Conservation (phyloP, 2,888 invertebrate species). For the Rhodophaea formosa region DNA sequence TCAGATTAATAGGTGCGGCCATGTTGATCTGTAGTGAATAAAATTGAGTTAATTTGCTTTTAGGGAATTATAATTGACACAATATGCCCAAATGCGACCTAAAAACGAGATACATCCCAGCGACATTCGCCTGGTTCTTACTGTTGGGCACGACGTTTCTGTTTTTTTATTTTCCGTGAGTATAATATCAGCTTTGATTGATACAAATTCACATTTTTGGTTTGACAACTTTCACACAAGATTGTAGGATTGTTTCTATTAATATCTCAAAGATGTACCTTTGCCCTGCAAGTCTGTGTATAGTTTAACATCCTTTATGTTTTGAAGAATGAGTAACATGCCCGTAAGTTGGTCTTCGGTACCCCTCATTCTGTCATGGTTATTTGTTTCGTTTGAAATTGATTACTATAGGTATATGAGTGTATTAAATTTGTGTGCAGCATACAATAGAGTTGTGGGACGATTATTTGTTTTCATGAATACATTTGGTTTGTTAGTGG, state of each 20-base stretch:
- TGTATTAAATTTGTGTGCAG: neutral
- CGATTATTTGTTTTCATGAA: neutral
- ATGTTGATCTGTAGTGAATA: constrained; percentile 82
- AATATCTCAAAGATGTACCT: constrained; percentile 58
- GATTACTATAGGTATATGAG: neutral
- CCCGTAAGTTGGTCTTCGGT: constrained; percentile 5
- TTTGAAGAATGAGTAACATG: constrained; percentile 4
- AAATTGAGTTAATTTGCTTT: constrained; percentile 72
- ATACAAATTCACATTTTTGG: constrained; percentile 63
- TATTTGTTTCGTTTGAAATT: neutral
- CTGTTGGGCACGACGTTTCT: constrained; percentile 95
- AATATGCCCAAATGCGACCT: constrained; percentile 98
- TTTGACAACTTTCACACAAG: constrained; percentile 77
- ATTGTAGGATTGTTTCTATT: constrained; percentile 68
- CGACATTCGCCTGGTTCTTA: constrained; percentile 98
- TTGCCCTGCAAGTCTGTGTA: constrained; percentile 45
- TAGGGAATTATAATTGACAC: constrained; percentile 75
- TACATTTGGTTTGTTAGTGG: neutral
- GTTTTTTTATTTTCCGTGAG: constrained; percentile 99
- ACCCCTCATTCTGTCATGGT: neutral
- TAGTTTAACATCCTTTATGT: constrained; percentile 29
- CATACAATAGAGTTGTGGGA: neutral
- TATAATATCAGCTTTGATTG: constrained; percentile 75
- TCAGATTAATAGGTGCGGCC: constrained; percentile 82
- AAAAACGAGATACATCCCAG: constrained; percentile 98